Evolutionary conservation across 2,797 vertebrate genomes (phyloP).

Genomic region (Dipus sagitta): DNA sequence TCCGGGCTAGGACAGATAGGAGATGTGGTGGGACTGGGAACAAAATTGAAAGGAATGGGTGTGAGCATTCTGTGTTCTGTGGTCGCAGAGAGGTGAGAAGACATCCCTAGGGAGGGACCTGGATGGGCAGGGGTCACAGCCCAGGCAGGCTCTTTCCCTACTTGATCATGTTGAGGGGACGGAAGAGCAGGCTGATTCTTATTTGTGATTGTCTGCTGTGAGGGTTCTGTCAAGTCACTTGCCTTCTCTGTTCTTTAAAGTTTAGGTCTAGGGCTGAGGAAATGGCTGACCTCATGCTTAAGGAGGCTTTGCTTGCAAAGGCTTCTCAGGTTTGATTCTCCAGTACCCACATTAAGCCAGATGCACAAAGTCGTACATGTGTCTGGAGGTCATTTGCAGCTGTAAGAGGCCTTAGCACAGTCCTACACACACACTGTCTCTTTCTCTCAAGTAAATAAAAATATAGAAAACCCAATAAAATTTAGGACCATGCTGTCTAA

Average conservation of each 20-base stretch:
- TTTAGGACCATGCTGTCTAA: background rate
- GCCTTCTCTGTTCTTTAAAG: background rate
- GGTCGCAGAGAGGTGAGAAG: background rate
- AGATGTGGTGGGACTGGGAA: background rate
- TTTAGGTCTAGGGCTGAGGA: background rate
- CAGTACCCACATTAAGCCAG: too few species aligned
- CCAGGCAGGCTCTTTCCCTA: background rate
- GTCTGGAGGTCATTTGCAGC: too few species aligned
- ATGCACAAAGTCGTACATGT: too few species aligned
- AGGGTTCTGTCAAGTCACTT: background rate
- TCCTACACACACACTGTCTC: too few species aligned
- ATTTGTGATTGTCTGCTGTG: background rate
- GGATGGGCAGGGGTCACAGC: background rate
- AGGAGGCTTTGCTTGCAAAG: background rate
- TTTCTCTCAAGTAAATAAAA: too few species aligned
- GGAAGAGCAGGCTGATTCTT: background rate
- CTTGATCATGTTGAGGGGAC: too few species aligned
- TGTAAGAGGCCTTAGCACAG: too few species aligned
- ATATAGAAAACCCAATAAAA: too few species aligned
- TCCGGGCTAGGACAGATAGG: background rate
- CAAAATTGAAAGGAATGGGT: background rate
- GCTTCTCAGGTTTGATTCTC: too few species aligned
- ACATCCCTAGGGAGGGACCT: background rate
- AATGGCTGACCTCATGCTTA: too few species aligned
- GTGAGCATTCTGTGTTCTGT: too few species aligned